Evolutionary conservation across 1,140 invertebrate species (phyloP).

Genomic region (Eupeodes corollae): DNA sequence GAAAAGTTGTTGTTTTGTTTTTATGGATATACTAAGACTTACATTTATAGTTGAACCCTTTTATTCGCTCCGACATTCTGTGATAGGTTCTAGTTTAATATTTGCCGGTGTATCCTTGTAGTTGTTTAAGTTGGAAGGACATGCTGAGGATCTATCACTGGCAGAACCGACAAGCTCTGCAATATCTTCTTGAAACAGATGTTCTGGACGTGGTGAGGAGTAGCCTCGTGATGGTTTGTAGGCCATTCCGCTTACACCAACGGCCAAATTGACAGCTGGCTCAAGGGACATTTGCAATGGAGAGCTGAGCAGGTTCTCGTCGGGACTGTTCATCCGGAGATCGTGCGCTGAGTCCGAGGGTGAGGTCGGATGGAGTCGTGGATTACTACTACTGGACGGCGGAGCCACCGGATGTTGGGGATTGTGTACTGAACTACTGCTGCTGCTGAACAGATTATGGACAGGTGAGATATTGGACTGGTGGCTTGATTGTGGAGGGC

Average conservation of each 20-base stretch:
- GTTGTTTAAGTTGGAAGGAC: not conserved
- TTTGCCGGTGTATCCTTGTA: not conserved
- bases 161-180: conserved; percentile 23
- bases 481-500: too few species aligned
- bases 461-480: too few species aligned
- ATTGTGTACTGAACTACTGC: conserved; percentile 2
- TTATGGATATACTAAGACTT: too few species aligned
- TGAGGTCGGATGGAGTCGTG: conserved; percentile 1
- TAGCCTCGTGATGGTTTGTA: conserved; percentile 49
- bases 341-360: conserved; percentile 40
- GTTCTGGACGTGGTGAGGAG: conserved; percentile 48
- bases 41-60: not conserved
- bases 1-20: too few species aligned
- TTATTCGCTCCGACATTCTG: conserved; percentile 39
- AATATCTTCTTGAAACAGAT: conserved; percentile 49
- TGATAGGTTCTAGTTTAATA: conserved; percentile 43
- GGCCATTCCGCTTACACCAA: conserved; percentile 52
- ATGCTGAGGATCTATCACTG: conserved; percentile 1
- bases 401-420: conserved; percentile 4
- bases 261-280: conserved; percentile 44
- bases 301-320: conserved; percentile 43
- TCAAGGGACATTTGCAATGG: conserved; percentile 39
- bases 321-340: conserved; percentile 41
- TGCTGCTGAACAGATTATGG: conserved; percentile 6
- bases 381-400: not conserved